Evolutionary conservation across 2,797 vertebrate genomes (phyloP), one percentile per base, ranked within the genome.

Genomic region (Tachyglossus aculeatus): DNA sequence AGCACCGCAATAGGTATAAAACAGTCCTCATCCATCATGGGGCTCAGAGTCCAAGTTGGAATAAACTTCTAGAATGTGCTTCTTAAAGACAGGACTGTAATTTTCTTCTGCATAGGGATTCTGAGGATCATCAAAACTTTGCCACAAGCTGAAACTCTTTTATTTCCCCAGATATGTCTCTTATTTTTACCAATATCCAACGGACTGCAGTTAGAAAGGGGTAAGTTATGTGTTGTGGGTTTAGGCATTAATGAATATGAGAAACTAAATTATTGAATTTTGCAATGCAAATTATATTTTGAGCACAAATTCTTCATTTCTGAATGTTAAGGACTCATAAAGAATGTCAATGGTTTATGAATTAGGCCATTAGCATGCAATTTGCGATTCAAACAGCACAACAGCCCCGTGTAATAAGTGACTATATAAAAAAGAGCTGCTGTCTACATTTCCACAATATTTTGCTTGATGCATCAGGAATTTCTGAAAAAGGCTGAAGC

Each of bases 271-370:
- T 92, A 92, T 88, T 88, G 86, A 82, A 82, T 90, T 93, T 92
- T 92, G 91, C 90, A 93, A 93, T 93, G 92, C 91, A 93, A 92
- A 93, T 92, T 90, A 86, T 90, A 90, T 89, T 91, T 92, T 86
- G 87, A 92, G 87, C 84, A 89, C 89, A 91, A 91, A 92, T 92
- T 92, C 91, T 89, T 93, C 91, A 93, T 88, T 92, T 91, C 86
- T 87, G 92, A 92, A 92, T 91, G 90, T 87, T 88, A 87, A 89
- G 80, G 83, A 80, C 89, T 90, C 91, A 90, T 91, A 93, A 93
- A 93, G 92, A 92, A 92, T 89, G 92, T 90, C 90, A 89, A 86
- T 89, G 90, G 89, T 76, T 93, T 93, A 92, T 91, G 91, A 93
- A 93, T 92, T 91, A 93, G 91, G 83, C 89, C 86, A 92, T 93